Evolutionary conservation across 1,140 invertebrate species (phyloP), one percentile per base, ranked within the genome.

Genomic region (Diploscapter pachys): DNA sequence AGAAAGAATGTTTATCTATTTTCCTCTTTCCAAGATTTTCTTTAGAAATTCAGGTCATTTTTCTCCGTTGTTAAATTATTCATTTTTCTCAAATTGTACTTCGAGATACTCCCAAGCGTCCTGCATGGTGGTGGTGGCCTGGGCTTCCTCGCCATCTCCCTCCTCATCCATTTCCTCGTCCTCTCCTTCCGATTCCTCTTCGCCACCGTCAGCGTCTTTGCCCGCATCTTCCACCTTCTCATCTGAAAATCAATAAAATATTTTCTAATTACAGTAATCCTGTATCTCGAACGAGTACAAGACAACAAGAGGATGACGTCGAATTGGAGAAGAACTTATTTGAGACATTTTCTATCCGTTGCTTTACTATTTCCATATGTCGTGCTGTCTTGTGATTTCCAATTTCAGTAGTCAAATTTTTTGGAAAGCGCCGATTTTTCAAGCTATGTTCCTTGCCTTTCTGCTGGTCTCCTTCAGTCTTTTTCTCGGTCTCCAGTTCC

Each of bases 41-140:
- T 31, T 31, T 31, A 31, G 31, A 31, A 31, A 31, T 31, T 31
- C 31, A 31, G 0, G 31, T 31, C 31, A 0, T 31, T 31, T 31
- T 31, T 31, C 31, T 31, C 31, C 31, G 31, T 31, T 31, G 31
- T 31, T 31, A 31, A 31, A 31, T 31, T 31, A 31, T 31, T 31
- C 31, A 0, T 31, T 31, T 31, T 31, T 31, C 1, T 31, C 31
- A 31, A 31, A 31, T 31, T 1, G 31, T 54, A 48, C 6, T 2
- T 68, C 66, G 6, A 68, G 51, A 0, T 55, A 52, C 50, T 68
- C 66, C 66, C 66, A 68, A 53, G 66, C 66, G 51, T 55, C 56
- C 51, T 68, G 66, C 11, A 54, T 54, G 8, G 53, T 55, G 51
- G 11, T 68, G 48, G 66, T 9, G 53, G 53, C 66, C 66, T 68